Evolutionary conservation across 2,888 invertebrate genomes (phyloP).

Genomic region (Deilephila elpenor): DNA sequence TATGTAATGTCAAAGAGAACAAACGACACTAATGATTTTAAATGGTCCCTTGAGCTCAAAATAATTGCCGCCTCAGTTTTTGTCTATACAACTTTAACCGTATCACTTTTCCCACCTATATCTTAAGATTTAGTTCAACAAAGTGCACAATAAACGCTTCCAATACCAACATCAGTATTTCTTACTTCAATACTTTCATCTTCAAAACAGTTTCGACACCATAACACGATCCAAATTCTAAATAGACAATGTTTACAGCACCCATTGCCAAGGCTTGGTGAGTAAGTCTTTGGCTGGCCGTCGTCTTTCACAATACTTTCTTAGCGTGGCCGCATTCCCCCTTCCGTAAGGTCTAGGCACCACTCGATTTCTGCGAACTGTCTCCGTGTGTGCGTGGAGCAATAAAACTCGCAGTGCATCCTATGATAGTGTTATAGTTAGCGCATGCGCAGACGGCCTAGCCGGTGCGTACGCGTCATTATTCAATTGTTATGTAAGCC

Average conservation of each 20-base stretch:
- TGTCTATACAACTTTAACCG: no score
- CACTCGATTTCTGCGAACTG: constrained; percentile 13
- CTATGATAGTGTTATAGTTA: constrained; percentile 28
- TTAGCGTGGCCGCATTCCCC: constrained; percentile 20
- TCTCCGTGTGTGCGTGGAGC: constrained; percentile 2
- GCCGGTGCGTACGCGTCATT: constrained; percentile 51
- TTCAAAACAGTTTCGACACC: background rate
- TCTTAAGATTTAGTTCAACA: background rate
- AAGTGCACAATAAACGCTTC: background rate
- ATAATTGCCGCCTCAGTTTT: no score
- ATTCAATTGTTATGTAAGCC: constrained; percentile 78
- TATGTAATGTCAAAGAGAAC: no score
- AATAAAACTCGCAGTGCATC: constrained; percentile 19
- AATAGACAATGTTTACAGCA: constrained; percentile 4
- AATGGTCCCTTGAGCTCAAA: no score
- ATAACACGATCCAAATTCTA: constrained; percentile 1
- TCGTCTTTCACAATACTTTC: constrained; percentile 23
- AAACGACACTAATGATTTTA: no score
- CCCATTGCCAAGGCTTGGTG: constrained; percentile 22
- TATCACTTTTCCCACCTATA: no score
- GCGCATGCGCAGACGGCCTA: constrained; percentile 29
- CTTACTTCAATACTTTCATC: background rate
- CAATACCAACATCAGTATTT: background rate
- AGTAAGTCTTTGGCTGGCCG: background rate
- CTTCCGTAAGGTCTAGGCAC: constrained; percentile 23